phyloP scores from a whole-genome alignment of 2,797 vertebrate species.

The Trematomus bernacchii region DNA sequence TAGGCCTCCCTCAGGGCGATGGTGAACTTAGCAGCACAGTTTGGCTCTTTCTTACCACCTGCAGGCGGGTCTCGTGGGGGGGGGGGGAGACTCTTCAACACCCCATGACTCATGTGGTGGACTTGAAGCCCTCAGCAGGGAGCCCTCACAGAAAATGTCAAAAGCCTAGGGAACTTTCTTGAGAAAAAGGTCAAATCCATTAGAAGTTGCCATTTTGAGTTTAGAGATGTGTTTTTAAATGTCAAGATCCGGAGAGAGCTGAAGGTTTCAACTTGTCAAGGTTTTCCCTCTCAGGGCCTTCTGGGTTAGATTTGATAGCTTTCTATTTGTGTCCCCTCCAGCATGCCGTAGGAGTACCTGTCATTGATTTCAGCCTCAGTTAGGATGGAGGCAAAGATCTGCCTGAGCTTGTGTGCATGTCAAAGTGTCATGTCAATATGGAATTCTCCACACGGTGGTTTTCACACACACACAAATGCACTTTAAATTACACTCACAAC shows the following conservation, averaged over 20 bases:
- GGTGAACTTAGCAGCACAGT: conserved; percentile 31
- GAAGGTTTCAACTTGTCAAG: background rate
- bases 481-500: too few relatives aligned
- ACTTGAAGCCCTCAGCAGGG: conserved; percentile 10
- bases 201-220: conserved; percentile 31
- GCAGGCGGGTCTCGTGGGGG: background rate
- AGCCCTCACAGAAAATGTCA: conserved; percentile 49
- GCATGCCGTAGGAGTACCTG: background rate
- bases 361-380: conserved; percentile 19
- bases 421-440: conserved; percentile 5
- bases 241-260: conserved; percentile 40
- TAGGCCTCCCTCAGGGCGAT: conserved; percentile 36
- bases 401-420: conserved; percentile 41
- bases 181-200: conserved; percentile 62
- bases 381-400: conserved; percentile 19
- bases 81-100: background rate
- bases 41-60: conserved; percentile 37
- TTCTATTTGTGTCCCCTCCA: conserved; percentile 21
- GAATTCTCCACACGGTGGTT: background rate
- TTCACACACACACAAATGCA: background rate
- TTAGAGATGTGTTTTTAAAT: conserved; percentile 52
- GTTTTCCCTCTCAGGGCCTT: background rate
- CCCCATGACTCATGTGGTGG: conserved; percentile 10
- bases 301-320: conserved; percentile 7
- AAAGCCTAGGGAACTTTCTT: conserved; percentile 21